A percentile compares a stretch with the other conserved stretches of the same genome.
These are phyloP conservation scores for Xenopus laevis DNA, from an alignment of 2,113 vertebrate genomes.

Conservation along the genomic window DNA sequence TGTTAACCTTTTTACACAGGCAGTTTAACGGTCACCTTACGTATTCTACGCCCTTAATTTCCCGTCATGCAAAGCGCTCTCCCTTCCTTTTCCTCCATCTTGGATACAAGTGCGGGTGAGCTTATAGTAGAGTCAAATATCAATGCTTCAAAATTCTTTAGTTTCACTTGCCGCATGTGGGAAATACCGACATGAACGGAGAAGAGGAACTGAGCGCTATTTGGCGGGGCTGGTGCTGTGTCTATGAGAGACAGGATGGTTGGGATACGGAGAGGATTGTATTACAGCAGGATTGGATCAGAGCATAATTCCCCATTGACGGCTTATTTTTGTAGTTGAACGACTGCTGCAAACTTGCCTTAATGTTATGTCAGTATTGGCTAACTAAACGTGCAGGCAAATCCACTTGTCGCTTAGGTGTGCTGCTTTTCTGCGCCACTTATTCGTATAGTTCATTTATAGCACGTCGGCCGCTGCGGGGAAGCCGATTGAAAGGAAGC, in stretches of 20 bases:
- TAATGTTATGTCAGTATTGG: too few relatives aligned
- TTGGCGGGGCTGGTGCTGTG: background rate
- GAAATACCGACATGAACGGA: background rate
- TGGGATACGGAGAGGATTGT: slow-evolving; percentile 55
- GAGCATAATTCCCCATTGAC: background rate
- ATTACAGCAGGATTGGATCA: background rate
- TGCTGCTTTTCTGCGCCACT: too few relatives aligned
- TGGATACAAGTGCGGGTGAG: slow-evolving; percentile 63
- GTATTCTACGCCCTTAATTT: slow-evolving; percentile 40
- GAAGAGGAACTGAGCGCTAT: background rate
- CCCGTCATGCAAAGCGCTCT: slow-evolving; percentile 58
- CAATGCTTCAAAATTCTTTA: fast-evolving
- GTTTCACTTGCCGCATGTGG: fast-evolving
- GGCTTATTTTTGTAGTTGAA: background rate
- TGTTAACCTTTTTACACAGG: slow-evolving; percentile 40
- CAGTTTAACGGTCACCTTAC: fast-evolving
- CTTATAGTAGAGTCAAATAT: fast-evolving
- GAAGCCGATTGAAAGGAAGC: too few relatives aligned
- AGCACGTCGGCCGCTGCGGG: too few relatives aligned
- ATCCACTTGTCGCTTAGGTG: too few relatives aligned
- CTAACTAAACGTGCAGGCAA: too few relatives aligned
- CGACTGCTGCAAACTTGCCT: background rate
- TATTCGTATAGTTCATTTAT: too few relatives aligned
- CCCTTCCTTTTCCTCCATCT: slow-evolving; percentile 71
- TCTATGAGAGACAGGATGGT: slow-evolving; percentile 52